A percentile compares a stretch with the other conserved stretches of the same genome.
Conservation (phyloP, 2,113 vertebrate genomes). For the Malurus melanocephalus region DNA sequence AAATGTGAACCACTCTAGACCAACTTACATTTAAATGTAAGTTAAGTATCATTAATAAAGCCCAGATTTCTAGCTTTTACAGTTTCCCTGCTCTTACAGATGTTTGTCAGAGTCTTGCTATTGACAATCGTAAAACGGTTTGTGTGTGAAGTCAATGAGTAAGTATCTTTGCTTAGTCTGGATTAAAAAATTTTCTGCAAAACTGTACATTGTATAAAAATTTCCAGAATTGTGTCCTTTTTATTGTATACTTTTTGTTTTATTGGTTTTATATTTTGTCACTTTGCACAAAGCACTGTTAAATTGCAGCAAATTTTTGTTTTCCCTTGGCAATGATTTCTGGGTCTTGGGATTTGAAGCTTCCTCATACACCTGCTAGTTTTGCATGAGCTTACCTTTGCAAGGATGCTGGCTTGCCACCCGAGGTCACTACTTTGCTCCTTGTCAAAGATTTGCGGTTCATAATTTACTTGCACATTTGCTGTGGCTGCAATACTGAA, state of each 20-base stretch:
- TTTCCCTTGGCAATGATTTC: conserved; percentile 58
- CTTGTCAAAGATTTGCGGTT: conserved; percentile 60
- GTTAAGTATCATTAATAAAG: conserved; percentile 36
- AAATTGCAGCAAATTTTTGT: conserved; percentile 39
- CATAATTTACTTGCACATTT: conserved; percentile 69
- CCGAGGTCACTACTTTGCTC: conserved; percentile 52
- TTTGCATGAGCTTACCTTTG: conserved; percentile 76
- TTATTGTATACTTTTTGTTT: conserved; percentile 29
- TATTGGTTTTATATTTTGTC: conserved; percentile 32
- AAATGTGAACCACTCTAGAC: conserved; percentile 14
- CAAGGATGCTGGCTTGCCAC: conserved; percentile 66
- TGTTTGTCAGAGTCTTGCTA: conserved; percentile 60
- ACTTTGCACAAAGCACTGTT: conserved; percentile 37
- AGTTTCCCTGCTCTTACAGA: conserved; percentile 65
- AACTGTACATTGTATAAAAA: conserved; percentile 45
- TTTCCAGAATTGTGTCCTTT: conserved; percentile 43
- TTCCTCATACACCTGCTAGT: conserved; percentile 69
- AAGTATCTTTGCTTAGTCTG: conserved; percentile 61
- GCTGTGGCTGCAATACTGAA: conserved; percentile 72
- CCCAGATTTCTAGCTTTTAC: conserved; percentile 57
- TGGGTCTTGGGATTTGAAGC: conserved; percentile 53
- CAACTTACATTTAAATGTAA: conserved; percentile 47
- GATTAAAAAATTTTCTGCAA: conserved; percentile 1
- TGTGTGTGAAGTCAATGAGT: conserved; percentile 60
- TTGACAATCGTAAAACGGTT: conserved; percentile 64